Base-by-base conservation (phyloP, 1,140 invertebrate genomes). In the Cyclina sinensis region DNA sequence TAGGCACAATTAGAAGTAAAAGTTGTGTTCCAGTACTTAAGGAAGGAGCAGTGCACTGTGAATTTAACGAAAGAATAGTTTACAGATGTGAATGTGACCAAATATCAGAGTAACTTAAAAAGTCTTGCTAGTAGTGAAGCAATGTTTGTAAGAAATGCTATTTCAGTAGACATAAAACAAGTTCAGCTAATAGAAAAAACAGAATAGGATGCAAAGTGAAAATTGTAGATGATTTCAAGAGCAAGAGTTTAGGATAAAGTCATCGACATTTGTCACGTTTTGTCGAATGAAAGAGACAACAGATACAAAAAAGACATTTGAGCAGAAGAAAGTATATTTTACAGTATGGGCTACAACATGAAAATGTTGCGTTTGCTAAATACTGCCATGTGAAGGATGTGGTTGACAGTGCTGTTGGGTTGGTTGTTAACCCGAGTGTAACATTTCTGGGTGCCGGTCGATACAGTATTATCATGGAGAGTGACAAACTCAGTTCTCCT, bases 11-110 rank as follows among this genome's bases (percentile, higher is more conserved):
- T n/a, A 51, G 30, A 24, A 27, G 16, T 21, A 81, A 88, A n/a
- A 74, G 51, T 0, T 88, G 32, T 82, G 73, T n/a, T 9, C 86
- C 79, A n/a, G 86, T 88, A 32, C 59, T 78, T 39, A 88, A 88
- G 51, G 54, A 37, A 59, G 37, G 65, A 4, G 32, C 59, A 39
- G 35, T 46, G 48, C 46, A n/a, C 30, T 43, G 81, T 59, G 74
- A 81, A 16, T 88, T 70, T 35, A 78, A 78, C 78, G 84, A 76
- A 18, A 54, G 57, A 43, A 21, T 80, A n/a, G 57, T 80, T 80
- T 48, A 57, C n/a, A 54, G 30, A 80, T n/a, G 9, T 80, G 27
- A 43, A 24, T 32, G 48, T 4, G 32, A 80, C 78, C 2, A 21
- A 18, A 37, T 80, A 35, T 59, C 32, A 59, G 16, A 32, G 7